Percentiles rank a stretch among this genome's conserved stretches.
Evolutionary conservation across 2,113 vertebrate species (phyloP).

Genomic region (Illadopsis cleaveri): DNA sequence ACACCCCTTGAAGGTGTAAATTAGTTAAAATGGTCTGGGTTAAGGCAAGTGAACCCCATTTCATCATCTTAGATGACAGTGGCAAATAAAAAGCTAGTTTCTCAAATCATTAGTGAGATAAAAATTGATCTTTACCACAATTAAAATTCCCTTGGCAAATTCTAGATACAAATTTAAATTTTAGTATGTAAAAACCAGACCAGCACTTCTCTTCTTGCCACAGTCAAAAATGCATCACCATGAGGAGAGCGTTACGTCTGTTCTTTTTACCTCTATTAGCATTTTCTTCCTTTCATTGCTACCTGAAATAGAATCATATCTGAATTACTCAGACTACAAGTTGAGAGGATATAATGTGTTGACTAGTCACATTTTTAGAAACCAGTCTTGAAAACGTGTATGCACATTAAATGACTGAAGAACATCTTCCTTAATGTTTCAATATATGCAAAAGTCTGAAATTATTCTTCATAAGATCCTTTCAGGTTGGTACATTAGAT

Average conservation of each 20-base stretch:
- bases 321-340: neutral
- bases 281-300: neutral
- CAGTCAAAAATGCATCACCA: neutral
- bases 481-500: conserved; percentile 6
- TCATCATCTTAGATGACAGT: neutral
- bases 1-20: neutral
- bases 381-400: neutral
- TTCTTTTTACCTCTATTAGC: neutral
- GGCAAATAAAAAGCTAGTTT: neutral
- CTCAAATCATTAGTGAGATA: neutral
- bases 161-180: neutral
- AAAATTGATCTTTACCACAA: neutral
- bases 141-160: neutral
- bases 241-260: neutral
- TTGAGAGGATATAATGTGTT: neutral
- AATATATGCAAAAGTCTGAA: neutral
- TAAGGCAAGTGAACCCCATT: neutral
- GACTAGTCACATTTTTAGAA: conserved; percentile 33
- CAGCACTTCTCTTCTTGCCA: neutral
- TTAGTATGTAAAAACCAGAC: neutral
- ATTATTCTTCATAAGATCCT: conserved; percentile 28
- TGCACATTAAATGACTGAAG: neutral
- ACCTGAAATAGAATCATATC: neutral
- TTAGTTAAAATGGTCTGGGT: neutral
- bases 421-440: neutral